These are phyloP conservation scores for Kobus ellipsiprymnus DNA, from an alignment of 2,113 vertebrate genomes.

Conservation along the genomic window DNA sequence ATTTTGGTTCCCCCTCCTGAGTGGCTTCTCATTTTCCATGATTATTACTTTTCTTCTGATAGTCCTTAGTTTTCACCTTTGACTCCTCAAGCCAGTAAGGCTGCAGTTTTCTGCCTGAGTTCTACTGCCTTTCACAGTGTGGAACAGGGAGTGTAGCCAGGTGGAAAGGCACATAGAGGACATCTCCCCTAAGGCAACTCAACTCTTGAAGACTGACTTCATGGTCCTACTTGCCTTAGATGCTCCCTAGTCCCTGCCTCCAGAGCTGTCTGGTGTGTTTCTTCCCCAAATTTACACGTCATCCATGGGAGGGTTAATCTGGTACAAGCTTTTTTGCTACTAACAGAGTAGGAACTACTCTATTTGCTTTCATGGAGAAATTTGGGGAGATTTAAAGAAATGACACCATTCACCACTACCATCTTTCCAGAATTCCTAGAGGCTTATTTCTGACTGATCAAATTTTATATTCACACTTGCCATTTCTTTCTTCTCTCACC, in stretches of 20 bases:
- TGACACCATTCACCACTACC: background rate
- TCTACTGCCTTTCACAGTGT: background rate
- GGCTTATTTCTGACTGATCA: background rate
- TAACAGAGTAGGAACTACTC: background rate
- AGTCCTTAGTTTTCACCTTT: background rate
- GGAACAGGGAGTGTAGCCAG: background rate
- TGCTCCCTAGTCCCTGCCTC: background rate
- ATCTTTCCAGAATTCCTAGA: background rate
- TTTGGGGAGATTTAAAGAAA: background rate
- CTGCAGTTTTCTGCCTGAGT: background rate
- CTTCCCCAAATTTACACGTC: background rate
- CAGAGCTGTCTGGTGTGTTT: background rate
- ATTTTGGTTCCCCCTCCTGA: background rate
- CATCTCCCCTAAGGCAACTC: background rate
- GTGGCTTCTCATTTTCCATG: background rate
- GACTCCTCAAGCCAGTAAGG: background rate
- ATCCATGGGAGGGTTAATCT: background rate
- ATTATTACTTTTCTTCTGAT: background rate
- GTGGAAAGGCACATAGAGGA: background rate
- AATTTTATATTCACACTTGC: background rate
- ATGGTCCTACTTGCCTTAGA: background rate
- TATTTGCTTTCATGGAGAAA: background rate
- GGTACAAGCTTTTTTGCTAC: background rate
- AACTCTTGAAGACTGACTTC: background rate
- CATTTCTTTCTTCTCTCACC: background rate